Evolutionary conservation across 2,888 invertebrate genomes (phyloP).

Genomic region (Drosophila nr. perissopoda): DNA sequence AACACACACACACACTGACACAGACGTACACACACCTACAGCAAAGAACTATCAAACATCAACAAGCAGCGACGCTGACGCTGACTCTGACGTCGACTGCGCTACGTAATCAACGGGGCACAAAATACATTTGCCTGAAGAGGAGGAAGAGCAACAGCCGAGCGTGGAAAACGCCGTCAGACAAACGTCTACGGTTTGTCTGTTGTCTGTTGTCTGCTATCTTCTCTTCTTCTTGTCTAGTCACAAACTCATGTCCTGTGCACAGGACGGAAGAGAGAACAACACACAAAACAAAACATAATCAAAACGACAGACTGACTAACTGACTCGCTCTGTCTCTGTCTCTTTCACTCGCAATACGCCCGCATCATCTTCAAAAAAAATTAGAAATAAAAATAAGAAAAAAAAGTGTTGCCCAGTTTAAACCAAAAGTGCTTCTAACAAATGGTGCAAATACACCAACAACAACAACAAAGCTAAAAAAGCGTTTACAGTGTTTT

Average conservation of each 20-base stretch:
- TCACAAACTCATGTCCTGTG: slow-evolving; percentile 32
- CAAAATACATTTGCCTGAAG: slow-evolving; percentile 24
- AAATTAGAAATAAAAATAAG: neutral
- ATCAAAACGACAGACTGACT: slow-evolving; percentile 20
- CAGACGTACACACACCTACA: slow-evolving; percentile 19
- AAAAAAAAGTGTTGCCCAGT: slow-evolving; percentile 27
- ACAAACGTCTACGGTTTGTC: slow-evolving; percentile 55
- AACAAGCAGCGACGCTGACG: slow-evolving; percentile 38
- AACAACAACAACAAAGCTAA: slow-evolving; percentile 7
- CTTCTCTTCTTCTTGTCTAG: slow-evolving; percentile 5
- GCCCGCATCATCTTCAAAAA: slow-evolving; percentile 27
- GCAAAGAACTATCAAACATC: slow-evolving; percentile 59
- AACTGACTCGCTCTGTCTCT: slow-evolving; percentile 23
- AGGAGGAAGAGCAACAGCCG: slow-evolving; percentile 38
- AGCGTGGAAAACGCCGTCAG: slow-evolving; percentile 39
- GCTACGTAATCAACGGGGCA: slow-evolving; percentile 57
- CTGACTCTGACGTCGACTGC: slow-evolving; percentile 38
- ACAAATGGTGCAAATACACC: slow-evolving; percentile 34
- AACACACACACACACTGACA: slow-evolving; percentile 20
- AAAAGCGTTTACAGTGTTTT: slow-evolving; percentile 25
- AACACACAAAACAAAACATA: slow-evolving; percentile 1
- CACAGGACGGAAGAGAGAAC: slow-evolving; percentile 5
- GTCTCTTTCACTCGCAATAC: slow-evolving; percentile 3
- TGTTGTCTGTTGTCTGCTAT: slow-evolving; percentile 32
- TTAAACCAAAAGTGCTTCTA: slow-evolving; percentile 34